A percentile compares a stretch with the other conserved stretches of the same genome.
Conservation (phyloP, 2,797 vertebrate genomes). For the Limosa lapponica region DNA sequence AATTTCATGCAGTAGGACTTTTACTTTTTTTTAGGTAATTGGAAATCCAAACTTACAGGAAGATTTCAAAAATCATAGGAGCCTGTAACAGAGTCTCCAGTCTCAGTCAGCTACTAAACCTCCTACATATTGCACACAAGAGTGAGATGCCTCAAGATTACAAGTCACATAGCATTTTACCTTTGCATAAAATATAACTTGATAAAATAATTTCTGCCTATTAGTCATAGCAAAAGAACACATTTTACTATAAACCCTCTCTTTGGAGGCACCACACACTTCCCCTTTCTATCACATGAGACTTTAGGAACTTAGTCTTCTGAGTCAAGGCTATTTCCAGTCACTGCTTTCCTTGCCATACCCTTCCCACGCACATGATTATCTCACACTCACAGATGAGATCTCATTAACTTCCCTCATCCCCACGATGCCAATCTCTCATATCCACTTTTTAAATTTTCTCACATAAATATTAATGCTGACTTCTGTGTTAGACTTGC, state of each 20-base stretch:
- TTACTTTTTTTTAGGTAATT: not conserved
- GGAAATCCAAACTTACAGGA: not conserved
- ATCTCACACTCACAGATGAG: conserved; percentile 1
- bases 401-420: conserved; percentile 1
- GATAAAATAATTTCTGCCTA: conserved; percentile 1
- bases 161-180: not conserved
- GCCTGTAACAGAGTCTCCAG: not conserved
- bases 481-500: not conserved
- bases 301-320: not conserved
- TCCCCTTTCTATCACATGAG: not conserved
- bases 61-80: not conserved
- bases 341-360: not conserved
- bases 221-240: not conserved
- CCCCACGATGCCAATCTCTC: not conserved
- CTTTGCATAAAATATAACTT: not conserved
- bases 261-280: not conserved
- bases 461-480: conserved; percentile 25
- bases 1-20: not conserved
- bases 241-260: not conserved
- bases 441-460: not conserved
- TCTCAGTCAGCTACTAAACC: not conserved
- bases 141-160: not conserved
- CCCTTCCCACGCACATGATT: not conserved
- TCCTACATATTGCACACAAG: not conserved
- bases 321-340: conserved; percentile 5